Base-by-base conservation (phyloP, 2,797 vertebrate genomes). In the Acestrorhynchus altus region DNA sequence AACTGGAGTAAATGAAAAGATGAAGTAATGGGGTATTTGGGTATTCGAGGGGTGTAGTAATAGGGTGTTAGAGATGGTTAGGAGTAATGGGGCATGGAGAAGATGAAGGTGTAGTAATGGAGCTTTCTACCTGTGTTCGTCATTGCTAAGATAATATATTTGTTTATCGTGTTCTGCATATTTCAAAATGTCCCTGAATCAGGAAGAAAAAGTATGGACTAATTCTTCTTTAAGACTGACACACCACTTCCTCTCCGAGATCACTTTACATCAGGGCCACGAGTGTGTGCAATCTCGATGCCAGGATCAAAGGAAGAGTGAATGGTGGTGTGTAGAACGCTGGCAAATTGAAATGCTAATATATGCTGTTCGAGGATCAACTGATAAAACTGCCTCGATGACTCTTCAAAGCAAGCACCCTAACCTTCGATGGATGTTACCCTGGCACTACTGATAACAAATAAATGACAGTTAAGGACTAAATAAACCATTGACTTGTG, bases 321-420 rank as follows among this genome's bases (percentile, higher is more conserved):
- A 60, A 46, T 56, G 66, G 47, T 51, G 73, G 18, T 72, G 60
- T 74, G 47, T 52, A 40, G 24, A 59, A 67, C 67, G 40, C 60
- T 16, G 46, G 31, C 8, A 44, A 54, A 78, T 81, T 78, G 15
- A 79, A 72, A 76, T 81, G 74, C 40, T 81, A 79, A 81, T 77
- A 47, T 79, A 77, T 79, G 77, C 77, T 13, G 35, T 77, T 74
- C 35, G 39, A 64, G 74, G 66, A 73, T 78, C 77, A 42, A 70
- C 72, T 68, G 74, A 83, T 81, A 78, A 71, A 72, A 65, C 8
- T n/a, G 63, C 63, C 73, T 81, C 35, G 44, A 79, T 79, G 76
- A 72, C 63, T 70, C 63, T 79, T 81, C 63, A 81, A 76, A 83
- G 76, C 61, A 61, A 56, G 35, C 66, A 70, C 18, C 39, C 68